Percentiles rank a stretch among this genome's conserved stretches.
Conservation (phyloP, 2,113 vertebrate genomes). For the Psilopogon haemacephalus region DNA sequence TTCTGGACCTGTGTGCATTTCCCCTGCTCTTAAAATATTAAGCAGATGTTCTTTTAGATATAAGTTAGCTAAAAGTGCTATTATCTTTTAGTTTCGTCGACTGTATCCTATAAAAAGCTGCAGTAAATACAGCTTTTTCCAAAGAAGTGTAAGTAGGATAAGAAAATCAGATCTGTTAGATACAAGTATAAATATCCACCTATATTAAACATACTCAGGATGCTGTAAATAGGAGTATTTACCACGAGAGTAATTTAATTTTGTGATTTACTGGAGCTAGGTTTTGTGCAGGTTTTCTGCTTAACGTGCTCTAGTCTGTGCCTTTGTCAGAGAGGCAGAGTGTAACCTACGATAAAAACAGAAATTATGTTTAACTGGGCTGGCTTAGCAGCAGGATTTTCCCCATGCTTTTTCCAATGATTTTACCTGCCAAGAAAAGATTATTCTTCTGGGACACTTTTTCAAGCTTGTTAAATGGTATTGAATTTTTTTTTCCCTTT, state of each 20-base stretch:
- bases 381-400: not conserved
- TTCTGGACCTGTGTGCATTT: not conserved
- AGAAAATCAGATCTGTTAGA: slow-evolving; percentile 14
- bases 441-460: not conserved
- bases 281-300: not conserved
- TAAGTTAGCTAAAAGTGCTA: not conserved
- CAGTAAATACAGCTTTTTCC: slow-evolving; percentile 46
- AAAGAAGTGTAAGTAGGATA: slow-evolving; percentile 22
- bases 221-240: not conserved
- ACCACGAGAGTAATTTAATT: not conserved
- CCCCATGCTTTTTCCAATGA: not conserved
- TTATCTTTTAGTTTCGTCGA: slow-evolving; percentile 26
- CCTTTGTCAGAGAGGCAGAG: not conserved
- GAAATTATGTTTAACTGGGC: not conserved
- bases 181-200: slow-evolving; percentile 1
- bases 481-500: not conserved
- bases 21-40: slow-evolving; percentile 49
- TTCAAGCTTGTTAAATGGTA: not conserved
- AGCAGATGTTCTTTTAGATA: slow-evolving; percentile 9
- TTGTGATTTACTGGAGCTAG: slow-evolving; percentile 12
- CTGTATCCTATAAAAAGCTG: slow-evolving; percentile 13
- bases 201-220: not conserved
- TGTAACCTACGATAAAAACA: not conserved
- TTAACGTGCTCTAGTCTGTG: not conserved
- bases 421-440: not conserved